Evolutionary conservation across 1,140 invertebrate genomes (phyloP).

Genomic region (Drosophila leontia): DNA sequence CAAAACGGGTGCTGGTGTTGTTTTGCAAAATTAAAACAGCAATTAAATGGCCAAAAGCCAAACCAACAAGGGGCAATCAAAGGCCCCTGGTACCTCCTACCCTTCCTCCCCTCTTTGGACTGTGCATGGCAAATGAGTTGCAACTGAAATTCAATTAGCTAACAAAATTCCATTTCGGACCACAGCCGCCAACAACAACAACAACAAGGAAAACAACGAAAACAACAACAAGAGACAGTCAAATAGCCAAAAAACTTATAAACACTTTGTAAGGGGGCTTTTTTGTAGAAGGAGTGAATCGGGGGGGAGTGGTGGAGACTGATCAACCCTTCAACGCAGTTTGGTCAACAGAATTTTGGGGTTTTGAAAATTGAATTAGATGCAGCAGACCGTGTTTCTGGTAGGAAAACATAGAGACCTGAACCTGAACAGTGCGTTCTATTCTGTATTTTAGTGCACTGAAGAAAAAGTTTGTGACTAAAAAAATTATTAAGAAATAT

Average conservation of each 20-base stretch:
- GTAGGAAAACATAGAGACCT: conserved; percentile 25
- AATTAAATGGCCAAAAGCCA: conserved; percentile 82
- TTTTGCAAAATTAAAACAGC: conserved; percentile 76
- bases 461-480: not conserved
- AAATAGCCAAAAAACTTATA: conserved; percentile 76
- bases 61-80: conserved; percentile 47
- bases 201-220: conserved; percentile 8
- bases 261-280: conserved; percentile 58
- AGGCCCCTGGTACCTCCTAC: not conserved
- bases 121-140: conserved; percentile 81
- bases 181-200: conserved; percentile 54
- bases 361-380: conserved; percentile 84
- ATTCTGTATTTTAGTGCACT: conserved; percentile 4
- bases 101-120: not conserved
- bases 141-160: conserved; percentile 84
- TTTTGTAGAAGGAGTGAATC: not conserved
- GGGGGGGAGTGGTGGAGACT: not conserved
- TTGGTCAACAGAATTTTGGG: conserved; percentile 80
- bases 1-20: conserved; percentile 42
- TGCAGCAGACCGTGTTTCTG: conserved; percentile 76
- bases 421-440: conserved; percentile 27
- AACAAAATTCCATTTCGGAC: conserved; percentile 81
- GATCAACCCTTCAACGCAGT: conserved; percentile 72
- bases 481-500: not conserved
- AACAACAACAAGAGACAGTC: conserved; percentile 36